Percentiles rank a stretch among this genome's conserved stretches.
phyloP scores from a whole-genome alignment of 2,113 vertebrate species.

The Sterna hirundo region DNA sequence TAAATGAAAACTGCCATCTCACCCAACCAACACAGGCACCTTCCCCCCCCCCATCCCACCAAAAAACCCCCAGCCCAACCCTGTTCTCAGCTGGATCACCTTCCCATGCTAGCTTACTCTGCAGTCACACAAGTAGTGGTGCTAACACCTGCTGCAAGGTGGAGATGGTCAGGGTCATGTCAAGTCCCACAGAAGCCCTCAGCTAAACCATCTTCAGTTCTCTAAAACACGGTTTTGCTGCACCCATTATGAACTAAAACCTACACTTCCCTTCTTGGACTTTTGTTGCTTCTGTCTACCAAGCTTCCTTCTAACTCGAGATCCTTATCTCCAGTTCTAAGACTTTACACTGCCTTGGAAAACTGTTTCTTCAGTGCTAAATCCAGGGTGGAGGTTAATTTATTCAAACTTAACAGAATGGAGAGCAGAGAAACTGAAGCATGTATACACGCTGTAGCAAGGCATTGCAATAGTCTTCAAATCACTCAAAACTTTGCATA shows the following conservation, averaged over 20 bases:
- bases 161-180: background rate
- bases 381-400: background rate
- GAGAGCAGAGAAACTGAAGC: background rate
- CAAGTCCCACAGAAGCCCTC: background rate
- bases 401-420: background rate
- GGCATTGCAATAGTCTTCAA: background rate
- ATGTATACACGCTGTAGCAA: background rate
- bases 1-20: background rate
- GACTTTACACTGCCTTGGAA: background rate
- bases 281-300: background rate
- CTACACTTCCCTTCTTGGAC: accelerated
- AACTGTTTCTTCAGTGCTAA: background rate
- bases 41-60: accelerated
- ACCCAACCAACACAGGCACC: background rate
- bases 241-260: background rate
- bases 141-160: background rate
- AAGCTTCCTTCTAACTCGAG: background rate
- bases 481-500: background rate
- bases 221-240: background rate
- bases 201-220: background rate
- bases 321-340: background rate
- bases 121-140: background rate
- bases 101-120: background rate
- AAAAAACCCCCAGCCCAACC: accelerated
- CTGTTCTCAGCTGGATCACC: accelerated